phyloP scores from a whole-genome alignment of 2,797 vertebrate species.

The Onychomys leucogaster region DNA sequence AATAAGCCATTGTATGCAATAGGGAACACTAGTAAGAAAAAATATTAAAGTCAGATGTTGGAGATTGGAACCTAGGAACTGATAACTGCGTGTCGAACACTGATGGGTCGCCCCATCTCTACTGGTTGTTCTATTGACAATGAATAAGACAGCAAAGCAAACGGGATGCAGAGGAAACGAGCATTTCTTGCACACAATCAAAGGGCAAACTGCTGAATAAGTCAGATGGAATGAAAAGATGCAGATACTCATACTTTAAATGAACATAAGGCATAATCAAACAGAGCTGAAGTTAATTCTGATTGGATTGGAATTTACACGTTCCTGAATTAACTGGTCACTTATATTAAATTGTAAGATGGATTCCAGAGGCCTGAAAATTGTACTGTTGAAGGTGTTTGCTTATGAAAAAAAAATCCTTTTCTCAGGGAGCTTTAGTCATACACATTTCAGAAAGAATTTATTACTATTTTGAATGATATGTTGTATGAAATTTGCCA shows the following conservation, averaged over 20 bases:
- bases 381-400: not conserved
- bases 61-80: slow-evolving; percentile 6
- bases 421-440: not conserved
- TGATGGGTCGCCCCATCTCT: not conserved
- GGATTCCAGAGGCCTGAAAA: not conserved
- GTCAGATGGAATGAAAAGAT: slow-evolving; percentile 49
- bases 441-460: not conserved
- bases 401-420: not conserved
- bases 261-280: not conserved
- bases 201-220: not conserved
- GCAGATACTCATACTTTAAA: slow-evolving; percentile 26
- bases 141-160: slow-evolving; percentile 53
- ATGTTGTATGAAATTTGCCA: not conserved
- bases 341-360: slow-evolving; percentile 57
- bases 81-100: not conserved
- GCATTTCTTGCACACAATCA: not conserved
- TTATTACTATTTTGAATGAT: not conserved
- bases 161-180: not conserved
- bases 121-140: not conserved
- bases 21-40: not conserved
- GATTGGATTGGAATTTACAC: not conserved
- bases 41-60: slow-evolving; percentile 24
- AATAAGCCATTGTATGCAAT: not conserved
- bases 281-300: not conserved
- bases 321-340: not conserved